Conservation (phyloP, 1,140 invertebrate species). For the Chlorops oryzae region DNA sequence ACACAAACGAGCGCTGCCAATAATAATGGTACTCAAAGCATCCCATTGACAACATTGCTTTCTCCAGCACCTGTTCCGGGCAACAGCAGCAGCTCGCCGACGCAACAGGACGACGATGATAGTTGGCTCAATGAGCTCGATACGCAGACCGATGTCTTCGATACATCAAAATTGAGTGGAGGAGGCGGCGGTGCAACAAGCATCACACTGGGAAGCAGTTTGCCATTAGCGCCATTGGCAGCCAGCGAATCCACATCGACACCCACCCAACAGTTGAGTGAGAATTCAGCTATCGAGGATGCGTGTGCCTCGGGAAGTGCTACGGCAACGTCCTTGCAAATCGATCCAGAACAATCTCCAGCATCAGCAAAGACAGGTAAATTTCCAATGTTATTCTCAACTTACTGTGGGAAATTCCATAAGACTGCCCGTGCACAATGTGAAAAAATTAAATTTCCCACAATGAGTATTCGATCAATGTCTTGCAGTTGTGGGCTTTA, state of each 20-base stretch:
- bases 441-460: too few relatives aligned
- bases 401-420: not conserved
- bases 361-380: not conserved
- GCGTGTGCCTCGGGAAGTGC: too few relatives aligned
- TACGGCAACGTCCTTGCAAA: too few relatives aligned
- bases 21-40: not conserved
- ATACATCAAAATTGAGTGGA: slow-evolving; percentile 32
- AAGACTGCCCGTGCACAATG: too few relatives aligned
- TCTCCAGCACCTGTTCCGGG: slow-evolving; percentile 21
- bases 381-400: too few relatives aligned
- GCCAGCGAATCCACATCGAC: slow-evolving; percentile 36
- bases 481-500: not conserved
- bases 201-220: slow-evolving; percentile 12
- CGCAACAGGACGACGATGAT: slow-evolving; percentile 32
- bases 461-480: too few relatives aligned
- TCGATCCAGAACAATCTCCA: too few relatives aligned
- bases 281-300: slow-evolving; percentile 7
- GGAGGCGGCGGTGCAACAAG: slow-evolving; percentile 19
- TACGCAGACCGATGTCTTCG: slow-evolving; percentile 41
- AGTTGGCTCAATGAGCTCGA: slow-evolving; percentile 40
- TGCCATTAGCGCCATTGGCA: slow-evolving; percentile 34
- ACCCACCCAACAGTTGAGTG: slow-evolving; percentile 22
- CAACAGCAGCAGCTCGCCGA: slow-evolving; percentile 18
- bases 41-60: slow-evolving; percentile 16
- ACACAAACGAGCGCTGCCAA: not conserved